These are phyloP conservation scores for Alfaro cultratus DNA, from an alignment of 2,797 vertebrate species.

Conservation along the genomic window DNA sequence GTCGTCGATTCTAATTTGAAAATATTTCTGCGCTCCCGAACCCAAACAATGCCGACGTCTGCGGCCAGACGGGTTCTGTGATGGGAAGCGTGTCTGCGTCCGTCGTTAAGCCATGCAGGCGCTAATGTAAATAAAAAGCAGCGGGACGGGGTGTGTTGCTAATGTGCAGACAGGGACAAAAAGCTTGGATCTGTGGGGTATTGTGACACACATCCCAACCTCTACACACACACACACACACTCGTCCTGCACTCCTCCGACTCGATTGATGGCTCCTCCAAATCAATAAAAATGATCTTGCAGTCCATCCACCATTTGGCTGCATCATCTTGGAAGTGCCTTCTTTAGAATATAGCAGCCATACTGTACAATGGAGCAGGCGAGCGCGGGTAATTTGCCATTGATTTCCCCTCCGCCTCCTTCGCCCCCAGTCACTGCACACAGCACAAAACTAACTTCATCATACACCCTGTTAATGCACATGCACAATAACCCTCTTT, in stretches of 20 bases:
- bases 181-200: conserved; percentile 61
- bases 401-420: conserved; percentile 84
- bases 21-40: conserved; percentile 66
- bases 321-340: conserved; percentile 87
- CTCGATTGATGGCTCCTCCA: conserved; percentile 78
- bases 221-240: conserved; percentile 34
- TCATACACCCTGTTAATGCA: conserved; percentile 88
- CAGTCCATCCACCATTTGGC: conserved; percentile 87
- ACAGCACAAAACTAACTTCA: conserved; percentile 85
- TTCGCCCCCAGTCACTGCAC: conserved; percentile 90
- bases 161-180: conserved; percentile 78
- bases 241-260: conserved; percentile 56
- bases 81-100: conserved; percentile 55
- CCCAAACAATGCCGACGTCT: conserved; percentile 70
- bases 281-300: conserved; percentile 93
- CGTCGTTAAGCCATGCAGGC: conserved; percentile 64
- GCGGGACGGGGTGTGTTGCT: conserved; percentile 52
- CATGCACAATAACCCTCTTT: conserved; percentile 85
- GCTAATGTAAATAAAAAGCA: conserved; percentile 76
- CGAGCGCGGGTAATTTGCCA: conserved; percentile 93
- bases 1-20: conserved; percentile 48
- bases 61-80: conserved; percentile 55
- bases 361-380: conserved; percentile 89
- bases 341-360: conserved; percentile 88
- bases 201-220: conserved; percentile 71